Conservation (phyloP, 2,888 invertebrate genomes). For the Volucella bombylans region DNA sequence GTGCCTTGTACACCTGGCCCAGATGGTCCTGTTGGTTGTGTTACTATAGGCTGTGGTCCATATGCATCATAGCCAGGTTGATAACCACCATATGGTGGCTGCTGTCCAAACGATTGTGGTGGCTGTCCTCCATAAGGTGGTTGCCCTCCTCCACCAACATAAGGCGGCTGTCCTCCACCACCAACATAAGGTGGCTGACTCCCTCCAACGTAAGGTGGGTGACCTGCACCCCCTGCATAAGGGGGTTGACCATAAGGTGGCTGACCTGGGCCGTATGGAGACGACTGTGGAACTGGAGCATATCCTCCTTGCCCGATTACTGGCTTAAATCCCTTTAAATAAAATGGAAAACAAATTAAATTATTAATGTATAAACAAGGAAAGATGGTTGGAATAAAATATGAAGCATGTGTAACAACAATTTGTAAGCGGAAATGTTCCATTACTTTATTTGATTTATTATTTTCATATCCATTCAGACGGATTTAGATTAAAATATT, state of each 20-base stretch:
- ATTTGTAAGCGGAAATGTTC: no score
- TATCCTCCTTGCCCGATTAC: constrained; percentile 78
- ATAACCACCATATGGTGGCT: constrained; percentile 73
- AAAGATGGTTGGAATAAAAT: not conserved
- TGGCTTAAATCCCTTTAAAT: constrained; percentile 78
- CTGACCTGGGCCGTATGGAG: constrained; percentile 77
- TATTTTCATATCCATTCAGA: no score
- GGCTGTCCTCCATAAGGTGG: constrained; percentile 71
- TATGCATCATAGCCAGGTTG: constrained; percentile 76
- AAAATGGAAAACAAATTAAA: not conserved
- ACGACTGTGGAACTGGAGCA: constrained; percentile 81
- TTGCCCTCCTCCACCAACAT: constrained; percentile 72
- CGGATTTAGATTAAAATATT: no score
- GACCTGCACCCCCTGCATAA: constrained; percentile 65
- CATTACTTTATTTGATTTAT: no score
- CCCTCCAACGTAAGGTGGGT: constrained; percentile 38
- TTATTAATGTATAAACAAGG: not conserved
- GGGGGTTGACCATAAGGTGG: constrained; percentile 62
- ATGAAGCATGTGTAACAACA: no score
- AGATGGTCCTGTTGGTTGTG: constrained; percentile 78
- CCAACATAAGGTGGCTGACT: constrained; percentile 58
- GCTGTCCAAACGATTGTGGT: constrained; percentile 55
- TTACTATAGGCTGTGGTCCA: constrained; percentile 78
- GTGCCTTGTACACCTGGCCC: constrained; percentile 45
- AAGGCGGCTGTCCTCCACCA: constrained; percentile 58